These are phyloP conservation scores for Falco punctatus DNA, from an alignment of 2,113 vertebrate genomes.

Conservation along the genomic window DNA sequence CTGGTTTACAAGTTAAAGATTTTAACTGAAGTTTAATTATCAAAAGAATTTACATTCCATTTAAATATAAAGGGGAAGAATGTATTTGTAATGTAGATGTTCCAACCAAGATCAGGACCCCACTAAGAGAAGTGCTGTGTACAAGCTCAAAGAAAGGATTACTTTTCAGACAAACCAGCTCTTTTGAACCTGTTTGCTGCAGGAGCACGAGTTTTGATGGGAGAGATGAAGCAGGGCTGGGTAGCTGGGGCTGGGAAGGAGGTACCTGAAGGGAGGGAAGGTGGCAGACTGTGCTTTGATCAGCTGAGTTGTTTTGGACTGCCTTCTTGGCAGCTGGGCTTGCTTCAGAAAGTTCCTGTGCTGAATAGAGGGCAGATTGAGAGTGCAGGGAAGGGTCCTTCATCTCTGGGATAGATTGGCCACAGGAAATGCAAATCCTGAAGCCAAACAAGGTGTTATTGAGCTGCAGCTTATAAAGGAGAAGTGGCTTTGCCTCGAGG, in stretches of 20 bases:
- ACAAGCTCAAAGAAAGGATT: background rate
- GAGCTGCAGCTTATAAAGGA: background rate
- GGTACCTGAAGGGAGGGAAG: background rate
- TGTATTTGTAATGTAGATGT: background rate
- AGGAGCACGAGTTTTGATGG: background rate
- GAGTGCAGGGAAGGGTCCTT: background rate
- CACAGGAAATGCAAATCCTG: background rate
- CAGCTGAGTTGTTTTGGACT: background rate
- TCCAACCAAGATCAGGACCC: background rate
- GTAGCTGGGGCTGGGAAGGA: background rate
- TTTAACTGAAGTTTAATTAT: background rate
- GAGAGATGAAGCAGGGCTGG: background rate
- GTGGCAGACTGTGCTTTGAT: background rate
- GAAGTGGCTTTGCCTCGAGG: background rate
- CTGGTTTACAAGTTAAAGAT: slow-evolving; percentile 26
- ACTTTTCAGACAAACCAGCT: background rate
- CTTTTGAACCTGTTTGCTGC: background rate
- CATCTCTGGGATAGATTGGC: background rate
- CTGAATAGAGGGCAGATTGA: background rate
- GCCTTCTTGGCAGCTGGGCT: background rate
- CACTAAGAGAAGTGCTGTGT: fast-evolving
- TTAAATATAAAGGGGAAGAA: background rate
- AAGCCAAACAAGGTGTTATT: background rate
- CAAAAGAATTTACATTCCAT: background rate
- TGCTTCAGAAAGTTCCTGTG: background rate